Conservation (phyloP, 2,797 vertebrate genomes). For the Platyrinchus mystaceus region DNA sequence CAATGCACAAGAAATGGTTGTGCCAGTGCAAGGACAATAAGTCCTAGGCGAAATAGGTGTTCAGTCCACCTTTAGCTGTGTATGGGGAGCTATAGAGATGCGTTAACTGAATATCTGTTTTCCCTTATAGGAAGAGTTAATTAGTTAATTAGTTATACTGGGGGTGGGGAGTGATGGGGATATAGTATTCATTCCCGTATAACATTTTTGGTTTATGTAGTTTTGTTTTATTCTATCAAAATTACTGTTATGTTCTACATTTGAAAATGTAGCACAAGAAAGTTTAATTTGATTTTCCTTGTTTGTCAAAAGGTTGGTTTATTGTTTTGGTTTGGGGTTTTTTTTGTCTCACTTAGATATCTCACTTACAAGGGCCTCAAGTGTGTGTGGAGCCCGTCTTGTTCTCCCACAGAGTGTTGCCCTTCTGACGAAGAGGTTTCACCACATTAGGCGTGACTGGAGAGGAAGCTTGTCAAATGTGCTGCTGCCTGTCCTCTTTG, state of each 20-base stretch:
- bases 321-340: not conserved
- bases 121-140: not conserved
- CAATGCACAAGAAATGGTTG: not conserved
- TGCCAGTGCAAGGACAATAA: fast-evolving
- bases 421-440: slow-evolving; percentile 63
- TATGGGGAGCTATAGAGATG: fast-evolving
- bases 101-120: not conserved
- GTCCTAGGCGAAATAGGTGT: not conserved
- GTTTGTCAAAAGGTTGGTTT: not conserved
- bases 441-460: slow-evolving; percentile 50
- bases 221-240: not conserved
- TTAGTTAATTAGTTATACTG: not conserved
- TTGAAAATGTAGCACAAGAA: not conserved
- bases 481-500: slow-evolving; percentile 71
- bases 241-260: not conserved
- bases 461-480: slow-evolving; percentile 18
- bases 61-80: not conserved
- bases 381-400: not conserved
- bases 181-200: not conserved
- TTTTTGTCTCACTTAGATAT: not conserved
- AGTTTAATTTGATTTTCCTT: not conserved
- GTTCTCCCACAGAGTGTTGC: slow-evolving; percentile 41
- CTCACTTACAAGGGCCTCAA: not conserved
- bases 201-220: not conserved
- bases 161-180: fast-evolving